A percentile compares a stretch with the other conserved stretches of the same genome.
These are phyloP conservation scores for Ophion ventricosus DNA, from an alignment of 2,888 invertebrate genomes.

Conservation along the genomic window DNA sequence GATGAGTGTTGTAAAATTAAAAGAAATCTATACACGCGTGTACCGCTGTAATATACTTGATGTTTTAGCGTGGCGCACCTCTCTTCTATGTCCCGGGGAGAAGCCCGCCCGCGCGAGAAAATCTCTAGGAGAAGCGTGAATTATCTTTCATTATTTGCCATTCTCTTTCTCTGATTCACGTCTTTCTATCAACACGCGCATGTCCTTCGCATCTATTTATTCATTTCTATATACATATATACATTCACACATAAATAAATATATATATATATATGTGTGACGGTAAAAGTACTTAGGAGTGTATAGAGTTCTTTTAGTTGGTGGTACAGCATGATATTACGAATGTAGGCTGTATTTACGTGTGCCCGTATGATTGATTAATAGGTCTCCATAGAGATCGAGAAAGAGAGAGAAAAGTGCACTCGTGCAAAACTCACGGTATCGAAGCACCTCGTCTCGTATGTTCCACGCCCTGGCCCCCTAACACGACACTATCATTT, in stretches of 20 bases:
- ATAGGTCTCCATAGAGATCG: slow-evolving; percentile 54
- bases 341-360: slow-evolving; percentile 62
- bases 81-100: slow-evolving; percentile 1
- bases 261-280: not conserved
- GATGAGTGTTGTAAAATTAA: slow-evolving; percentile 45
- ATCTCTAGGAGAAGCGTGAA: slow-evolving; percentile 57
- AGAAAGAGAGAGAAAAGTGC: slow-evolving; percentile 55
- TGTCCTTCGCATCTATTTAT: slow-evolving; percentile 18
- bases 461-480: slow-evolving; percentile 62
- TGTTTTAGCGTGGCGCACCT: slow-evolving; percentile 55
- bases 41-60: slow-evolving; percentile 10
- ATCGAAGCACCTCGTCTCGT: slow-evolving; percentile 26
- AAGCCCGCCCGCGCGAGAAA: slow-evolving; percentile 57
- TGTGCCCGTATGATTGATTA: slow-evolving; percentile 62
- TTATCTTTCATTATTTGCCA: slow-evolving; percentile 66
- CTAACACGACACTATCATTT: slow-evolving; percentile 59
- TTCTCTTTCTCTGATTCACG: slow-evolving; percentile 65
- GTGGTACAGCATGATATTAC: slow-evolving; percentile 43
- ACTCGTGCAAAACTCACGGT: slow-evolving; percentile 59
- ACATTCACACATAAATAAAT: not conserved
- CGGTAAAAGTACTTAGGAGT: not conserved
- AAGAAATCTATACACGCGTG: slow-evolving; percentile 21
- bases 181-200: slow-evolving; percentile 25
- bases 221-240: not conserved
- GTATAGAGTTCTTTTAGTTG: not conserved